Evolutionary conservation across 2,113 vertebrate species (phyloP).

Genomic region (Paramisgurnus dabryanus): DNA sequence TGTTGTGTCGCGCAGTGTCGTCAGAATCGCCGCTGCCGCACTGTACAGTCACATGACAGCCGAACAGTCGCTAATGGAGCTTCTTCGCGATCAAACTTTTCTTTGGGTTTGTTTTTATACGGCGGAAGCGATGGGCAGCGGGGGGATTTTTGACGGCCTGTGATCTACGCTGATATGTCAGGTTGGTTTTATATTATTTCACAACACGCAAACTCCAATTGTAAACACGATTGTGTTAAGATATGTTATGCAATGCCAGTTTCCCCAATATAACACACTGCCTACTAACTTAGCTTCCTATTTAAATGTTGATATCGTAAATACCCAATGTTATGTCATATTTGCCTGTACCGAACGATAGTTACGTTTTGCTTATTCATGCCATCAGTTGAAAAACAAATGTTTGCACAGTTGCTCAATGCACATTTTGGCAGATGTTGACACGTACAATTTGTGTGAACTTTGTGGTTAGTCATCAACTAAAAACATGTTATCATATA

Average conservation of each 20-base stretch:
- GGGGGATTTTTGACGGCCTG: constrained; percentile 19
- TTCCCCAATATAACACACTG: neutral
- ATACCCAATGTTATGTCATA: neutral
- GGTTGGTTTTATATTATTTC: constrained; percentile 28
- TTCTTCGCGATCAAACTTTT: constrained; percentile 18
- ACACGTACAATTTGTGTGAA: neutral
- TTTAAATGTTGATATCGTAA: neutral
- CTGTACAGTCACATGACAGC: constrained; percentile 23
- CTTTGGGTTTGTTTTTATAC: neutral
- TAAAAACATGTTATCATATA: neutral
- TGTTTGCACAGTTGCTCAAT: constrained; percentile 1
- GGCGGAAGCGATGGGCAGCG: constrained; percentile 12
- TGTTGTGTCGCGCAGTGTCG: neutral
- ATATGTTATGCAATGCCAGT: neutral
- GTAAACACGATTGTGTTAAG: neutral
- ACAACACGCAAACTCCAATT: neutral
- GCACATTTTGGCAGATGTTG: neutral
- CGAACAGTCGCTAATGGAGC: neutral
- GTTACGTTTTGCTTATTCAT: neutral
- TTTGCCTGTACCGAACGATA: neutral
- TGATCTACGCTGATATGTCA: constrained; percentile 53
- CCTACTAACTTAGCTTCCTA: constrained; percentile 15
- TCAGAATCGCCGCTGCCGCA: neutral
- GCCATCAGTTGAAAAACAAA: neutral
- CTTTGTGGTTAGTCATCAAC: neutral